phyloP scores from a whole-genome alignment of 2,888 invertebrate genomes.

The Plagodis pulveraria region DNA sequence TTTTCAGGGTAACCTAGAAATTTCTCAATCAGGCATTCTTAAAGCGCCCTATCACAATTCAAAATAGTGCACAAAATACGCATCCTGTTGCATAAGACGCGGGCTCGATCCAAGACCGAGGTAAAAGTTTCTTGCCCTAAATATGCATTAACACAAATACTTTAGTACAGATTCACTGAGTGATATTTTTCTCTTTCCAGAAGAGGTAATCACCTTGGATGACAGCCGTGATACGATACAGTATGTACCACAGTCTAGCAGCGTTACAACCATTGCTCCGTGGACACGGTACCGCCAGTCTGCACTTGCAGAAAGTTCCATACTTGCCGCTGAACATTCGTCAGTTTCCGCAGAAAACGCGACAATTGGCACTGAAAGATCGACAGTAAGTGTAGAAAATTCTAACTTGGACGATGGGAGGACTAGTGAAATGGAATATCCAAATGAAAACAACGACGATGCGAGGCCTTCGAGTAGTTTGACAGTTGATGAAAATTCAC shows the following conservation, averaged over 20 bases:
- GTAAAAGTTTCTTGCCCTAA: background rate
- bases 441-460: background rate
- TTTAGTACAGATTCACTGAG: background rate
- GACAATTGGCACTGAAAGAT: background rate
- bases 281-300: background rate
- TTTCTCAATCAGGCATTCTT: no score
- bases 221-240: background rate
- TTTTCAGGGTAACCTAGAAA: no score
- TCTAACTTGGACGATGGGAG: background rate
- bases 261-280: slow-evolving; percentile 6
- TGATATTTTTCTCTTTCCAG: background rate
- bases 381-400: background rate
- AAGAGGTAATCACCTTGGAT: background rate
- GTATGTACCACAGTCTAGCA: background rate
- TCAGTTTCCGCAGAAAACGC: no score
- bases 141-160: background rate
- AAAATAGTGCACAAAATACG: no score
- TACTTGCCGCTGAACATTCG: no score
- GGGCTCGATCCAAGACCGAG: background rate
- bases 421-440: background rate
- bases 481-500: slow-evolving; percentile 3
- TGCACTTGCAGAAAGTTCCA: no score
- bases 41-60: no score
- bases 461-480: background rate
- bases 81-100: no score